phyloP scores from a whole-genome alignment of 2,797 vertebrate genomes.

The Lateolabrax maculatus region DNA sequence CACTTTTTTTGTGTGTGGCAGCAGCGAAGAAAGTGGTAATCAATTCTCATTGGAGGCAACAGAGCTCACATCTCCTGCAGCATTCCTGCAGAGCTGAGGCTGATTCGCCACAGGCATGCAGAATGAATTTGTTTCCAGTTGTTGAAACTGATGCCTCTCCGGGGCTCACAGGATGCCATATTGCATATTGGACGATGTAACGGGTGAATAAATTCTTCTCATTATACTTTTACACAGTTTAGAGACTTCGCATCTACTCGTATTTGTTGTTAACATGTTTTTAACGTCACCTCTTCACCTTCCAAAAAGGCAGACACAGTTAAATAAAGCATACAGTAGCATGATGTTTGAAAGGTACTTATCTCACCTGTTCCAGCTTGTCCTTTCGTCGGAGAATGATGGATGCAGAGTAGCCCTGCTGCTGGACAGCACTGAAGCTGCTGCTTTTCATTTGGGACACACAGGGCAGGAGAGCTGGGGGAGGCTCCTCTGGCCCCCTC shows the following conservation, averaged over 20 bases:
- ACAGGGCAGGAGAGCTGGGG: slow-evolving; percentile 77
- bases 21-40: slow-evolving; percentile 54
- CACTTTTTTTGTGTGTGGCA: slow-evolving; percentile 6
- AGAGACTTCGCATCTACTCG: too few relatives aligned
- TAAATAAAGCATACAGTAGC: background rate
- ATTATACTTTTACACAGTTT: background rate
- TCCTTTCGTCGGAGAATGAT: slow-evolving; percentile 89
- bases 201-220: background rate
- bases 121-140: slow-evolving; percentile 36
- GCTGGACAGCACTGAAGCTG: slow-evolving; percentile 89
- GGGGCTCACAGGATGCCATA: background rate
- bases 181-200: background rate
- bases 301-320: background rate
- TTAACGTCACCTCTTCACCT: background rate
- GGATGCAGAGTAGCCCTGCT: slow-evolving; percentile 90
- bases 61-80: slow-evolving; percentile 49
- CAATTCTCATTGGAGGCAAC: slow-evolving; percentile 59
- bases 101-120: slow-evolving; percentile 39
- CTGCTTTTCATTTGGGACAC: slow-evolving; percentile 85
- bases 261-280: background rate
- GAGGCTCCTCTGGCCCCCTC: slow-evolving; percentile 77
- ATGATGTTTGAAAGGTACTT: slow-evolving; percentile 12
- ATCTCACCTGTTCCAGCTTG: slow-evolving; percentile 90
- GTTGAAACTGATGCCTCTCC: slow-evolving; percentile 23
- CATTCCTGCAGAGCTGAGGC: slow-evolving; percentile 32